Conservation (phyloP, 2,888 invertebrate species). For the Loripinus fragilis region DNA sequence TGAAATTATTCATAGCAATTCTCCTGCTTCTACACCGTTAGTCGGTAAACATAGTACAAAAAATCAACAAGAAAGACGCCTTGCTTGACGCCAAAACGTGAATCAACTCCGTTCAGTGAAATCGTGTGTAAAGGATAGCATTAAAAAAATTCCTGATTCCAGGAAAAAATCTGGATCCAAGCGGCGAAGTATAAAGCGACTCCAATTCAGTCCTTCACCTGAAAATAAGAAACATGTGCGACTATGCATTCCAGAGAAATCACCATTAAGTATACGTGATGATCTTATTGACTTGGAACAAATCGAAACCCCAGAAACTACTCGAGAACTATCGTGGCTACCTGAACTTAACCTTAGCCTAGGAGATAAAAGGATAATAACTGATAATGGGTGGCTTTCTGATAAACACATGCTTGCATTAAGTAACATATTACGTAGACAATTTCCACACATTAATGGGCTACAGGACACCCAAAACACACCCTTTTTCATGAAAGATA, state of each 20-base stretch:
- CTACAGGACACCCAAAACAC: conserved; percentile 14
- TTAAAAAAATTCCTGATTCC: not conserved
- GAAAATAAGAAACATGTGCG: conserved; percentile 3
- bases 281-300: conserved; percentile 18
- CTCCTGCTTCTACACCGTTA: too few relatives aligned
- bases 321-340: not conserved
- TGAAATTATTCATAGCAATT: too few relatives aligned
- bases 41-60: too few relatives aligned
- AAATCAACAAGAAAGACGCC: too few relatives aligned
- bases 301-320: not conserved
- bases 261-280: not conserved
- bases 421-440: not conserved
- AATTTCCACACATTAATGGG: conserved; percentile 11
- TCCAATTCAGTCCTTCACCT: not conserved
- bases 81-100: too few relatives aligned
- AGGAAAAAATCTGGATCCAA: not conserved
- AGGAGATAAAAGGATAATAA: not conserved
- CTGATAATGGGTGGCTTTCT: conserved; percentile 12
- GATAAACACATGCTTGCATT: conserved; percentile 17
- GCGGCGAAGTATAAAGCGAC: not conserved
- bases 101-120: too few relatives aligned
- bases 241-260: not conserved
- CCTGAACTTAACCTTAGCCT: not conserved
- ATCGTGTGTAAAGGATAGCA: not conserved
- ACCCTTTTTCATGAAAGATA: conserved; percentile 5